Evolutionary conservation across 1,140 invertebrate genomes (phyloP).

Genomic region (Platyscapa corneri): DNA sequence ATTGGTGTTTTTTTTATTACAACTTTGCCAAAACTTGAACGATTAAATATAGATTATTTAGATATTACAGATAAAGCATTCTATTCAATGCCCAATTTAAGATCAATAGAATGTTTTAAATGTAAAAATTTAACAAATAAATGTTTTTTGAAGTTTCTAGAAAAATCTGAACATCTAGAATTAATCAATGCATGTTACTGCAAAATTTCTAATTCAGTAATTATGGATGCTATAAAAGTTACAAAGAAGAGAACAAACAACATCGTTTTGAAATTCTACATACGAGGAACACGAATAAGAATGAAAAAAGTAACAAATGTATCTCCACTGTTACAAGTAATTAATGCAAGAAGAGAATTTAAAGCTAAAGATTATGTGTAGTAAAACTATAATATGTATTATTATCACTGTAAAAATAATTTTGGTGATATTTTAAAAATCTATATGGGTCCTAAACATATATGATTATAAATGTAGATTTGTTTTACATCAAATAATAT

Average conservation of each 20-base stretch:
- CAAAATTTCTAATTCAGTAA: background rate
- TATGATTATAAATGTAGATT: too few species aligned
- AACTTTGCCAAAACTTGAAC: background rate
- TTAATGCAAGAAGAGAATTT: background rate
- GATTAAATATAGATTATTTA: background rate
- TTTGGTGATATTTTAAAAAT: background rate
- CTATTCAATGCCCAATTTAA: slow-evolving; percentile 4
- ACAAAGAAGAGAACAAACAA: slow-evolving; percentile 16
- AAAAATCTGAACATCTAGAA: background rate
- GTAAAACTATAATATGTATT: background rate
- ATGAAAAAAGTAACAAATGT: background rate
- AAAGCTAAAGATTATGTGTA: slow-evolving; percentile 21
- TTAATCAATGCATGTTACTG: background rate
- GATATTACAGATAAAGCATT: background rate
- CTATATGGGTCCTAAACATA: background rate
- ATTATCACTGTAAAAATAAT: background rate
- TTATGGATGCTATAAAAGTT: background rate
- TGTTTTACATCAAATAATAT: background rate
- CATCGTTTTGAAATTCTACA: background rate
- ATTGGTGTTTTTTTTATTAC: background rate
- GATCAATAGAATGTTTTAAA: slow-evolving; percentile 5
- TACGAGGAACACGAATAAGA: background rate
- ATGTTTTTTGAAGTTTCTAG: background rate
- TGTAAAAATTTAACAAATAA: slow-evolving; percentile 35
- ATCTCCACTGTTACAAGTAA: slow-evolving; percentile 5